Evolutionary conservation across 2,113 vertebrate species (phyloP).

Genomic region (Isichthys henryi): DNA sequence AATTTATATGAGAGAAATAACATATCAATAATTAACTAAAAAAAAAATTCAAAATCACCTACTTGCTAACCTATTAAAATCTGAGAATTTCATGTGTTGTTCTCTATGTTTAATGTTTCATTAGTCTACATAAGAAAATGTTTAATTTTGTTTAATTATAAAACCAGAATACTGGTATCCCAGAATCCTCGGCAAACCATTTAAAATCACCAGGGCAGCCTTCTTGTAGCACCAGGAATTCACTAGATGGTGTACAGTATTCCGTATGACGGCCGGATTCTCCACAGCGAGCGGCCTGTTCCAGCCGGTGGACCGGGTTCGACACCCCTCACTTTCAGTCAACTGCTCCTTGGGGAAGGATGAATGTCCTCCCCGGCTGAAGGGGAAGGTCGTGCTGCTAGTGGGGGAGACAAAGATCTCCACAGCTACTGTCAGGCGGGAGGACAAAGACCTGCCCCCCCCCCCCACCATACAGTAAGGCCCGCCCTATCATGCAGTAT

Average conservation of each 20-base stretch:
- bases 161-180: neutral
- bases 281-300: slow-evolving; percentile 20
- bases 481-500: neutral
- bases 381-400: slow-evolving; percentile 36
- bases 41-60: neutral
- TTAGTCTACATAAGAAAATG: neutral
- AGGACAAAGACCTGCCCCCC: neutral
- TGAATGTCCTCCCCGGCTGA: slow-evolving; percentile 46
- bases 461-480: too few species aligned
- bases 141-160: neutral
- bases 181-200: neutral
- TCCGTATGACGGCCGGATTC: neutral
- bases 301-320: slow-evolving; percentile 37
- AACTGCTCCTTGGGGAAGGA: slow-evolving; percentile 45
- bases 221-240: neutral
- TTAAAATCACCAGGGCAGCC: neutral
- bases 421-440: neutral
- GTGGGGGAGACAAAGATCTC: slow-evolving; percentile 15
- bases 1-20: neutral
- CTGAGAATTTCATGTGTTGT: neutral
- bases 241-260: neutral
- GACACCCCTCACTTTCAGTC: slow-evolving; percentile 49
- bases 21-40: neutral
- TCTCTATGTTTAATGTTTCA: neutral
- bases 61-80: neutral